Evolutionary conservation across 2,113 vertebrate genomes (phyloP), one percentile per base, ranked within the genome.

Genomic region (Pangasianodon hypophthalmus): DNA sequence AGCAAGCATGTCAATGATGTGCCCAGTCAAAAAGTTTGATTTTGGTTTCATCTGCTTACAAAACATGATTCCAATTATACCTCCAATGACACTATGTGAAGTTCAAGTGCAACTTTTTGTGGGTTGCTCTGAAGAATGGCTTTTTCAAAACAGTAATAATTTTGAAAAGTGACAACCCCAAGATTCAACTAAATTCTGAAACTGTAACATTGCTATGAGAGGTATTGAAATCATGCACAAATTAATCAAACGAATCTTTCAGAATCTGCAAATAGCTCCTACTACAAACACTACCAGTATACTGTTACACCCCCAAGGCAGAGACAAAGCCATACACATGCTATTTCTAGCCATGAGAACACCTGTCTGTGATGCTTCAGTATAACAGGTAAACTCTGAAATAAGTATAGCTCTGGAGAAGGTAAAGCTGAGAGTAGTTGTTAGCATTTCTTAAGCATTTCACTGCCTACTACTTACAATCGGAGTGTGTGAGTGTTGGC

Each of bases 401-500:
- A n/a, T 50, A 29, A 52, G 1, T 54, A 52, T 11, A 82, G 19
- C n/a, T 67, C n/a, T 82, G 44, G 29, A 64, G 56, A 52, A n/a
- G 18, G 29, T 44, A 48, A 46, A 14, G 48, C 46, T 52, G 46
- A 50, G 26, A 80, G 77, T 80, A 80, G 46, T 26, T 80, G 24
- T 81, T 87, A 46, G 54, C 44, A 4, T 79, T 87, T 88, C 24
- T 19, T 37, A 54, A 82, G 46, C 60, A 5, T 81, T 62, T 48
- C 56, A 79, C 8, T 88, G 77, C 77, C 29, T 26, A 62, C 44
- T 58, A 44, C 56, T 21, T 56, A 37, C 41, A 58, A 32, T 16
- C 9, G 10, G 73, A 16, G 54, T 62, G 29, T 60, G 86, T 87
- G 86, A 44, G 86, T 62, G 54, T 75, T 62, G 86, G 41, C 75